Percentiles rank a stretch among this genome's conserved stretches.
phyloP scores from a whole-genome alignment of 2,888 invertebrate species.

The Drosophila cognata region DNA sequence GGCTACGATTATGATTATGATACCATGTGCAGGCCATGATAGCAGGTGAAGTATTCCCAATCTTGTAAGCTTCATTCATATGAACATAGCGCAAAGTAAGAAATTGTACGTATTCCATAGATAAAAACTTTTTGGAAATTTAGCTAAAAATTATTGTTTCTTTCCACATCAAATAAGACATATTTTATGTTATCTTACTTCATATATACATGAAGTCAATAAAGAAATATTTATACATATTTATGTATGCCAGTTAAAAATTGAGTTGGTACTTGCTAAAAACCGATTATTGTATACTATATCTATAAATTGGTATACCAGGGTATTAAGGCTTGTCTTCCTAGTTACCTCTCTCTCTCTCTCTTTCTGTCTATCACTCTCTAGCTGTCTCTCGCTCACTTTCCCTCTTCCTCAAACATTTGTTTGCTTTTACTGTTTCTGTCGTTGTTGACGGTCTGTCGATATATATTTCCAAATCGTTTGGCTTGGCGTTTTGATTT shows the following conservation, averaged over 20 bases:
- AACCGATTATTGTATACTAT: neutral
- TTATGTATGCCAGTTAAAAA: neutral
- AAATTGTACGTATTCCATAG: neutral
- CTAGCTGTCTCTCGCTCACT: neutral
- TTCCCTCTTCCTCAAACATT: neutral
- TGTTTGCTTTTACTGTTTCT: slow-evolving; percentile 4
- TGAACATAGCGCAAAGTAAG: neutral
- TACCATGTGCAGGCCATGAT: neutral
- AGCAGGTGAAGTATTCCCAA: neutral
- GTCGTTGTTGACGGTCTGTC: slow-evolving; percentile 42
- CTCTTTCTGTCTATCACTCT: neutral
- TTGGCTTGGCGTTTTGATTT: slow-evolving; percentile 80
- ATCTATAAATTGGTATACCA: neutral
- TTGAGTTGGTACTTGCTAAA: neutral
- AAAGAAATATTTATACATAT: neutral
- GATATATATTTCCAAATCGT: slow-evolving; percentile 74
- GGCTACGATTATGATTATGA: neutral
- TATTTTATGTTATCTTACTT: neutral
- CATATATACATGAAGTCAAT: neutral
- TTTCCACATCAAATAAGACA: neutral
- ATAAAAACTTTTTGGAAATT: neutral
- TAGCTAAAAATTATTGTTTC: neutral
- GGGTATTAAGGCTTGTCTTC: slow-evolving; percentile 3
- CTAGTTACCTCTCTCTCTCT: neutral
- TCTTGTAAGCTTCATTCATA: neutral